phyloP scores from a whole-genome alignment of 2,797 vertebrate genomes.

The Hylomyscus alleni region DNA sequence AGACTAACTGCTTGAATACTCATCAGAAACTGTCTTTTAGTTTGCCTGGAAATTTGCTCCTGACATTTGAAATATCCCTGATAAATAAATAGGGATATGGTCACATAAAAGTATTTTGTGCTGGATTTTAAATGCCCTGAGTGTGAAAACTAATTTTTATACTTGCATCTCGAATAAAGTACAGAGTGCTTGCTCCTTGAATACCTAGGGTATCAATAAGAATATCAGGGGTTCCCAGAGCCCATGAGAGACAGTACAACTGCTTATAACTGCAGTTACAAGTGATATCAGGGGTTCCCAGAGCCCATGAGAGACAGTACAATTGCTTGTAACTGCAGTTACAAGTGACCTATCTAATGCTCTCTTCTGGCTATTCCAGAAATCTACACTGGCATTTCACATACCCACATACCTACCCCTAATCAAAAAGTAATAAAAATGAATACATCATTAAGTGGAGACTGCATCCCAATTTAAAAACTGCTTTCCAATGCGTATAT shows the following conservation, averaged over 20 bases:
- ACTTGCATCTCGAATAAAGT: background rate
- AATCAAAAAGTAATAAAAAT: background rate
- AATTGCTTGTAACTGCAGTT: background rate
- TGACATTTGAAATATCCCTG: conserved; percentile 77
- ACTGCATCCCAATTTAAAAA: background rate
- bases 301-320: background rate
- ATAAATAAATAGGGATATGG: conserved; percentile 62
- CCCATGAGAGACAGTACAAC: background rate
- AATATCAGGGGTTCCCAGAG: background rate
- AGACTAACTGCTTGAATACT: conserved; percentile 77
- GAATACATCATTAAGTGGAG: background rate
- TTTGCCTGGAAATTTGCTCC: conserved; percentile 77
- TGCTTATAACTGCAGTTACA: background rate
- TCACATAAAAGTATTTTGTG: conserved; percentile 57
- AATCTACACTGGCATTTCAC: background rate
- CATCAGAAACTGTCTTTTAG: conserved; percentile 77
- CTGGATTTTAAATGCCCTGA: conserved; percentile 8
- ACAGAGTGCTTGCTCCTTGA: background rate
- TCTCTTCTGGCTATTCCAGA: background rate
- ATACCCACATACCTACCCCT: background rate
- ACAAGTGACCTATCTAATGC: background rate
- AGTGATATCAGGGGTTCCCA: background rate
- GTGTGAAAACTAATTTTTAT: conserved; percentile 16
- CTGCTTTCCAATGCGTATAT: background rate
- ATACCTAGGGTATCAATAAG: conserved; percentile 18